Conservation (phyloP, 2,797 vertebrate genomes). For the Alouatta caraya region DNA sequence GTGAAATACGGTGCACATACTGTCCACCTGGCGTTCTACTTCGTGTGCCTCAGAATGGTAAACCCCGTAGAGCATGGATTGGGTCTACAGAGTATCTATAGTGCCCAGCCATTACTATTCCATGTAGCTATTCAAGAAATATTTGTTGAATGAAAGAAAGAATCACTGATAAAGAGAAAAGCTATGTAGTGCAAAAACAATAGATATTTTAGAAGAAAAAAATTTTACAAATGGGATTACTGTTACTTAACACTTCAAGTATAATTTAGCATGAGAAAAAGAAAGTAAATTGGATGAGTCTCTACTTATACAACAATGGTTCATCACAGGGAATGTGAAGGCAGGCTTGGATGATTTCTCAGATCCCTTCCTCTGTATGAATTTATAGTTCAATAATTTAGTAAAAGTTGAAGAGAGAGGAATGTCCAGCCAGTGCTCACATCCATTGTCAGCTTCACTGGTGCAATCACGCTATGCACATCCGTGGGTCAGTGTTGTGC, state of each 20-base stretch:
- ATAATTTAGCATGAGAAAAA: neutral
- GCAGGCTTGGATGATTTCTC: neutral
- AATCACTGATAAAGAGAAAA: neutral
- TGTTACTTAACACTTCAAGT: neutral
- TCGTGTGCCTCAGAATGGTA: neutral
- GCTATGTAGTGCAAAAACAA: neutral
- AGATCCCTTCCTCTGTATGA: neutral
- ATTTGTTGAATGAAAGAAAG: neutral
- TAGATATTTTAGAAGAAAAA: neutral
- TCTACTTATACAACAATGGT: neutral
- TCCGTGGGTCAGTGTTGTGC: accelerated
- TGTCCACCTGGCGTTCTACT: too few relatives aligned
- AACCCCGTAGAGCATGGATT: accelerated
- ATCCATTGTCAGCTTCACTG: neutral
- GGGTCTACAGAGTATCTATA: accelerated
- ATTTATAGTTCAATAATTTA: neutral
- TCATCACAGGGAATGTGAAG: neutral
- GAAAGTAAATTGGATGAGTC: neutral
- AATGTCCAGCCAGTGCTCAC: neutral
- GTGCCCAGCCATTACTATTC: neutral
- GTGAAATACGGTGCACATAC: neutral
- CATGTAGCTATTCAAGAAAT: neutral
- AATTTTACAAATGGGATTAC: neutral
- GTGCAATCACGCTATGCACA: neutral
- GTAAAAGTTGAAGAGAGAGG: neutral